A percentile compares a stretch with the other conserved stretches of the same genome.
These are phyloP conservation scores for Anastatus disparis DNA, from an alignment of 1,140 invertebrate species.

Conservation along the genomic window DNA sequence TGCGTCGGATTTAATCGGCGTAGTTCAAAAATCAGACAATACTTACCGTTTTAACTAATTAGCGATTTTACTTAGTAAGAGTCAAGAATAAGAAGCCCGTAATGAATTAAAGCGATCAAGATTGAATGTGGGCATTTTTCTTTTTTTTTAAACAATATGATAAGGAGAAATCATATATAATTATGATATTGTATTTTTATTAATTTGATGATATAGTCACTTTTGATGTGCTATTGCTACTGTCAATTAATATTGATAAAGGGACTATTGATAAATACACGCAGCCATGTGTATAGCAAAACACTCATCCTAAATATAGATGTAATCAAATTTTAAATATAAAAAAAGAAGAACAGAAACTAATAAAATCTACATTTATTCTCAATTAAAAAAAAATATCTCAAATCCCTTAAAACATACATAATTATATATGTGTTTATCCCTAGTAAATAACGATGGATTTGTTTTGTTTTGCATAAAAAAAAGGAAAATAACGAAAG, in stretches of 20 bases:
- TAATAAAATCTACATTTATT: no score
- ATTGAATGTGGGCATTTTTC: background rate
- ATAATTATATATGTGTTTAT: conserved; percentile 23
- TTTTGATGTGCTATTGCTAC: no score
- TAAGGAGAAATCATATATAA: background rate
- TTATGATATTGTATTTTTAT: background rate
- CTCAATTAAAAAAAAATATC: no score
- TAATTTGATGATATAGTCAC: no score
- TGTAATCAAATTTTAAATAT: no score
- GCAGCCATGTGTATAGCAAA: no score
- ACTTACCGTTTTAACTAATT: conserved; percentile 44
- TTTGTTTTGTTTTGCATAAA: background rate
- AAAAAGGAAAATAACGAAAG: background rate
- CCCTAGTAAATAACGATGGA: background rate
- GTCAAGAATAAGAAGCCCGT: conserved; percentile 11
- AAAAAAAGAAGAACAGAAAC: no score
- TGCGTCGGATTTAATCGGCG: conserved; percentile 36
- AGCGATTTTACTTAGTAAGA: conserved; percentile 24
- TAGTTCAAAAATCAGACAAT: conserved; percentile 58
- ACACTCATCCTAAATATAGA: no score
- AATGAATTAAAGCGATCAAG: background rate
- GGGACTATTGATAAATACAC: no score
- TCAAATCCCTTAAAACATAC: background rate
- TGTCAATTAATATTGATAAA: no score
- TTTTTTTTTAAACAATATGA: no score